Percentiles rank a stretch among this genome's conserved stretches.
Conservation (phyloP, 2,797 vertebrate genomes). For the Leptoclinus maculatus region DNA sequence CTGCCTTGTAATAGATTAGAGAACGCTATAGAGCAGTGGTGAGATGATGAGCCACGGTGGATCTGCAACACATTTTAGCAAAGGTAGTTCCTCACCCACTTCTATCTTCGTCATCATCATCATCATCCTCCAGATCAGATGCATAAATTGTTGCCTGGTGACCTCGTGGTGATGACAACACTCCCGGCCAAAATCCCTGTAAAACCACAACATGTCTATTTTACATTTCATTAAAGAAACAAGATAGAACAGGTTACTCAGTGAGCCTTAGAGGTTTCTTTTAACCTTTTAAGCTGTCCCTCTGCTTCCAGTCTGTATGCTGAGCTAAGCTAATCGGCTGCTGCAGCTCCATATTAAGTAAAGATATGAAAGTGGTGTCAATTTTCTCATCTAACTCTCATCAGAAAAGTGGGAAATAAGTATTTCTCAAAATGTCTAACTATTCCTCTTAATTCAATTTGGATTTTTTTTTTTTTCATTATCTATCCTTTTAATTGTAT, state of each 20-base stretch:
- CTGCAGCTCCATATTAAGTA: not conserved
- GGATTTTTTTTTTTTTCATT: not conserved
- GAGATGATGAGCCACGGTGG: constrained; percentile 18
- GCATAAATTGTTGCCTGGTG: not conserved
- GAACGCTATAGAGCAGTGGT: constrained; percentile 37
- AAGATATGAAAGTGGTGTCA: not conserved
- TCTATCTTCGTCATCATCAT: constrained; percentile 25
- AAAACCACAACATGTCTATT: not conserved
- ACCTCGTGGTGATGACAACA: not conserved
- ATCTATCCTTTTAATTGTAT: not conserved
- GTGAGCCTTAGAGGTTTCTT: constrained; percentile 9
- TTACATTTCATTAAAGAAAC: not conserved
- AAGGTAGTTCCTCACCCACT: constrained; percentile 5
- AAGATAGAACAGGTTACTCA: constrained; percentile 1
- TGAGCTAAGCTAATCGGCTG: not conserved
- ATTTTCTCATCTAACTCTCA: not conserved
- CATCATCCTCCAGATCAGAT: constrained; percentile 11
- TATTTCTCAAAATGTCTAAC: not conserved
- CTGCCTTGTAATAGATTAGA: constrained; percentile 42
- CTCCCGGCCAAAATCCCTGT: not conserved
- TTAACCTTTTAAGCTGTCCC: not conserved
- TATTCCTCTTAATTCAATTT: not conserved
- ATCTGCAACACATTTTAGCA: constrained; percentile 35
- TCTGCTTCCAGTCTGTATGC: not conserved
- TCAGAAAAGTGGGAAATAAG: not conserved